phyloP scores from a whole-genome alignment of 1,140 invertebrate genomes.

The Papilio polyxenes region DNA sequence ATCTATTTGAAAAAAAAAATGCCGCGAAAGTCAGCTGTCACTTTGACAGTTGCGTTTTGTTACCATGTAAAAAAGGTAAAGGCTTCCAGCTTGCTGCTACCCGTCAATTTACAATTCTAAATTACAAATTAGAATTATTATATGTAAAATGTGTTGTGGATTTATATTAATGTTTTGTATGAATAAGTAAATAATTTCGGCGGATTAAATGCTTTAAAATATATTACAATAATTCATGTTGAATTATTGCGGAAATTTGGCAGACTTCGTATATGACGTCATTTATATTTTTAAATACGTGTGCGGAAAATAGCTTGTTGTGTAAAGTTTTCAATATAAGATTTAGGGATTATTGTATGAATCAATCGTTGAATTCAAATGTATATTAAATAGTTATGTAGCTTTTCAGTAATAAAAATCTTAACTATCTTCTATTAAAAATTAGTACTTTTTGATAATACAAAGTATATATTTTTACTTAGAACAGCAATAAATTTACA shows the following conservation, averaged over 20 bases:
- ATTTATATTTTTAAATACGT: background rate
- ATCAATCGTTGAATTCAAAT: background rate
- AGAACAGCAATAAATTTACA: background rate
- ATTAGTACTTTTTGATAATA: background rate
- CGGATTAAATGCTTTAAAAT: constrained; percentile 9
- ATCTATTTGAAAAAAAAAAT: background rate
- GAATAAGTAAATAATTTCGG: background rate
- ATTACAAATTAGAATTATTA: background rate
- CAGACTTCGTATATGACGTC: constrained; percentile 6
- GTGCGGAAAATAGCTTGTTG: background rate
- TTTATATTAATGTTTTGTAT: constrained; percentile 9
- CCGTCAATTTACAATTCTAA: constrained; percentile 7
- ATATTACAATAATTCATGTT: background rate
- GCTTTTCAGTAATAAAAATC: background rate
- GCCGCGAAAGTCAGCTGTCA: background rate
- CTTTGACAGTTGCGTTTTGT: background rate
- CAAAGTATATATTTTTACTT: no score
- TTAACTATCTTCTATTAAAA: background rate
- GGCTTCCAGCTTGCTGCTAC: background rate
- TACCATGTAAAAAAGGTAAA: constrained; percentile 1
- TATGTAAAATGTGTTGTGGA: background rate
- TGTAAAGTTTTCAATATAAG: background rate
- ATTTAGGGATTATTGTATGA: background rate
- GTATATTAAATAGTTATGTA: background rate
- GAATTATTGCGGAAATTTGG: constrained; percentile 24